Percentiles rank a stretch among this genome's conserved stretches.
phyloP scores from a whole-genome alignment of 1,140 invertebrate genomes.

The Brachionus manjavacas region DNA sequence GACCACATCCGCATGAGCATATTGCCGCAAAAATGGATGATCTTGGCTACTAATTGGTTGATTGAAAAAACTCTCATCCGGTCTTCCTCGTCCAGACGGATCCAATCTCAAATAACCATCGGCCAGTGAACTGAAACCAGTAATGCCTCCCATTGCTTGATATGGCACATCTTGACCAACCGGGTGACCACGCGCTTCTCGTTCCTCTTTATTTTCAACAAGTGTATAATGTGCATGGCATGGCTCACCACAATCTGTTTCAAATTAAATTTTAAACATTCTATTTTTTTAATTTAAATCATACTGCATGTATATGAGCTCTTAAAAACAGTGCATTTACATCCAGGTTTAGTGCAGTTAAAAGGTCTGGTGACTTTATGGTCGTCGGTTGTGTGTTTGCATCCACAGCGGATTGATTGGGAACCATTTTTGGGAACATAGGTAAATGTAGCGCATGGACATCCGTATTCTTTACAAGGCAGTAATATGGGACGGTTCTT shows the following conservation, averaged over 20 bases:
- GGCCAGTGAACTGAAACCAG: slow-evolving; percentile 56
- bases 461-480: slow-evolving; percentile 53
- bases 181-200: slow-evolving; percentile 54
- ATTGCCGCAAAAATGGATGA: slow-evolving; percentile 53
- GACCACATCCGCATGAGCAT: slow-evolving; percentile 51
- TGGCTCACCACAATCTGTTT: slow-evolving; percentile 50
- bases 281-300: background rate
- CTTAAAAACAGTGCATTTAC: slow-evolving; percentile 54
- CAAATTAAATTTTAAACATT: background rate
- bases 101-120: slow-evolving; percentile 57
- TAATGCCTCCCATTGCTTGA: slow-evolving; percentile 57
- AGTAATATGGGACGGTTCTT: slow-evolving; percentile 50
- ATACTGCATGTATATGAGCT: slow-evolving; percentile 53
- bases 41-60: slow-evolving; percentile 54
- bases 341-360: slow-evolving; percentile 50
- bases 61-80: slow-evolving; percentile 52
- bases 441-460: slow-evolving; percentile 53
- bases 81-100: slow-evolving; percentile 56
- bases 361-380: slow-evolving; percentile 50
- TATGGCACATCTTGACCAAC: slow-evolving; percentile 53
- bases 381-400: slow-evolving; percentile 55
- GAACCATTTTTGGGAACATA: slow-evolving; percentile 55
- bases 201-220: slow-evolving; percentile 54
- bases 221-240: slow-evolving; percentile 52
- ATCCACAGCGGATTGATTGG: slow-evolving; percentile 53